Conservation (phyloP, 2,888 invertebrate species). For the Trachelus tabidus region DNA sequence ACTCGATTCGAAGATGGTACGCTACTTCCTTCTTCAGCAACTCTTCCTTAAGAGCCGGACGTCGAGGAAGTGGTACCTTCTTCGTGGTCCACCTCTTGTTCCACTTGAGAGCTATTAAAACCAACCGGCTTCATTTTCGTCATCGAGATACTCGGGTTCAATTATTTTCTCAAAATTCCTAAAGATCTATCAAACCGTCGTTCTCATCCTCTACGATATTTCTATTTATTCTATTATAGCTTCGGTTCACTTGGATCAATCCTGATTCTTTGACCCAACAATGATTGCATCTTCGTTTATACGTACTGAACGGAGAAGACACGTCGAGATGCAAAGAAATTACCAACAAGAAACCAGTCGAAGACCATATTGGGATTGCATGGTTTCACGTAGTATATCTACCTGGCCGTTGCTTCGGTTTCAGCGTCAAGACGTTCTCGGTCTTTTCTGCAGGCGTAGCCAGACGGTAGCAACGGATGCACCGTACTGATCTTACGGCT, state of each 20-base stretch:
- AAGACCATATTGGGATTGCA: slow-evolving; percentile 48
- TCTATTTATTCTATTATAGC: background rate
- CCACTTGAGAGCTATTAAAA: slow-evolving; percentile 19
- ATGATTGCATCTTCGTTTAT: background rate
- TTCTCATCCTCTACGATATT: background rate
- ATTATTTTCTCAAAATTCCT: background rate
- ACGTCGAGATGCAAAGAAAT: slow-evolving; percentile 26
- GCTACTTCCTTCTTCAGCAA: slow-evolving; percentile 6
- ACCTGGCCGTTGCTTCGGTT: background rate
- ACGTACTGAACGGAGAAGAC: background rate
- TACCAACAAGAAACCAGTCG: slow-evolving; percentile 37
- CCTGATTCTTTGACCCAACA: background rate
- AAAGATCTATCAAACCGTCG: background rate
- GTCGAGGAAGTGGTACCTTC: background rate
- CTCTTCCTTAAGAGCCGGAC: slow-evolving; percentile 20
- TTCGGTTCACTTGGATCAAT: background rate
- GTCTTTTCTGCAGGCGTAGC: background rate
- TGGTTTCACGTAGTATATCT: slow-evolving; percentile 33
- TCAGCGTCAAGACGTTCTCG: background rate
- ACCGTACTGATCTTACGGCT: slow-evolving; percentile 32
- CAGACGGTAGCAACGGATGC: background rate
- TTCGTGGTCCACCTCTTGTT: background rate
- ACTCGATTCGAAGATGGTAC: slow-evolving; percentile 13
- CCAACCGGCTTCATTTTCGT: background rate
- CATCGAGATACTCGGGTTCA: background rate